Evolutionary conservation across 2,797 vertebrate genomes (phyloP).

Genomic region (Poliocrania exsul): DNA sequence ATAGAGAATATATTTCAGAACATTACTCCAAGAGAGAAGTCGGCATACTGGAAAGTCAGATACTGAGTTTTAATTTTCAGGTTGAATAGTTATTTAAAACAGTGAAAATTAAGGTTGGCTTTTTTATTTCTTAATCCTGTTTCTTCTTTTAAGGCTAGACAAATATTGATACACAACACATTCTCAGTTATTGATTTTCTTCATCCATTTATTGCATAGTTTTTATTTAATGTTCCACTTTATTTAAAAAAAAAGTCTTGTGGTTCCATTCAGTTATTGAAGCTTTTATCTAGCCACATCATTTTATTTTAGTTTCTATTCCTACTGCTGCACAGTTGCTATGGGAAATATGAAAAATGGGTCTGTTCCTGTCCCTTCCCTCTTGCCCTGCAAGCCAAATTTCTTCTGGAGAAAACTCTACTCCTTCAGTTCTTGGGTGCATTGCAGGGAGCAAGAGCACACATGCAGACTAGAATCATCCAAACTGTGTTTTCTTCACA

Average conservation of each 20-base stretch:
- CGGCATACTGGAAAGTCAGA: slow-evolving; percentile 66
- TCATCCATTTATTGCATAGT: slow-evolving; percentile 47
- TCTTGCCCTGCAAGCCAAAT: not conserved
- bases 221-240: slow-evolving; percentile 64
- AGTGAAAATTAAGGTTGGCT: slow-evolving; percentile 67
- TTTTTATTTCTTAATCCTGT: slow-evolving; percentile 71
- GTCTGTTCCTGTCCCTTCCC: not conserved
- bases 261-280: slow-evolving; percentile 38
- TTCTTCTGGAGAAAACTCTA: not conserved
- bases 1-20: slow-evolving; percentile 53
- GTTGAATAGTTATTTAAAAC: slow-evolving; percentile 73
- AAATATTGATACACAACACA: slow-evolving; percentile 65
- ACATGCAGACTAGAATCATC: not conserved
- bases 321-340: slow-evolving; percentile 22
- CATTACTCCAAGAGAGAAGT: slow-evolving; percentile 51
- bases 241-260: not conserved
- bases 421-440: not conserved
- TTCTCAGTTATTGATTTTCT: slow-evolving; percentile 64
- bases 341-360: slow-evolving; percentile 33
- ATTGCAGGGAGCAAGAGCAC: not conserved
- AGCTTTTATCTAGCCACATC: not conserved
- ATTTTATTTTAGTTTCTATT: slow-evolving; percentile 41
- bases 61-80: slow-evolving; percentile 74
- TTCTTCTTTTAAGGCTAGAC: slow-evolving; percentile 62
- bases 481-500: not conserved